Base-by-base conservation (phyloP, 2,888 invertebrate species). In the Torymus aiolomorphi region DNA sequence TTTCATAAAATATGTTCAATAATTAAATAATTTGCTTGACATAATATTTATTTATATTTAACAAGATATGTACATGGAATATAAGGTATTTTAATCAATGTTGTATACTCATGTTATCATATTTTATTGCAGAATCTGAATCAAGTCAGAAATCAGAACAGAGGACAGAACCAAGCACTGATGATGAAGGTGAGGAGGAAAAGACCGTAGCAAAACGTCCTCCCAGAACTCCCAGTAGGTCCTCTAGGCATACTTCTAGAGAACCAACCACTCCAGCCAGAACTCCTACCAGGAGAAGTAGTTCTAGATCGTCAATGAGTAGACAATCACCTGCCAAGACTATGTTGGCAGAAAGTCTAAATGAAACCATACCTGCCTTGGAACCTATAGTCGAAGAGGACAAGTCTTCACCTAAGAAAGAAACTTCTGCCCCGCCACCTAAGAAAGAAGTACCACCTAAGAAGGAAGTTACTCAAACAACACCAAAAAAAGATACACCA, bases 171-270 rank as follows among this genome's bases (percentile, higher is more conserved):
- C 42, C 8, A 42, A 42, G 42, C 12, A 77, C 77, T 12, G 82
- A 82, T 76, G 84, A 86, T 69, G 84, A 84, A 11, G 80, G 74
- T 84, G 76, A 82, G 73, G 24, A 83, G 81, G 86, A 86, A 66
- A 86, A 82, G 76, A 83, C 86, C 2, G 83, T 85, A 3, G 18
- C 83, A 1, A 87, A 85, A 78, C 63, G 84, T 11, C 84, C 86
- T 1, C 86, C 86, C 0, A 87, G 86, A 81, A 87, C 88, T 4
- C 85, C 88, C 3, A 86, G 87, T n/a, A 83, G 86, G 82, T 83
- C 88, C 59, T 86, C 88, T 0, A 86, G 88, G 8, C 87, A 86
- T 62, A 82, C 83, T n/a, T 85, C 85, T 0, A 78, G 86, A 0
- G 71, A 84, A 49, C 78, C 84, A 2, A 65, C 83, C 13, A 78